phyloP scores from a whole-genome alignment of 2,113 vertebrate genomes.

The Dascyllus trimaculatus region DNA sequence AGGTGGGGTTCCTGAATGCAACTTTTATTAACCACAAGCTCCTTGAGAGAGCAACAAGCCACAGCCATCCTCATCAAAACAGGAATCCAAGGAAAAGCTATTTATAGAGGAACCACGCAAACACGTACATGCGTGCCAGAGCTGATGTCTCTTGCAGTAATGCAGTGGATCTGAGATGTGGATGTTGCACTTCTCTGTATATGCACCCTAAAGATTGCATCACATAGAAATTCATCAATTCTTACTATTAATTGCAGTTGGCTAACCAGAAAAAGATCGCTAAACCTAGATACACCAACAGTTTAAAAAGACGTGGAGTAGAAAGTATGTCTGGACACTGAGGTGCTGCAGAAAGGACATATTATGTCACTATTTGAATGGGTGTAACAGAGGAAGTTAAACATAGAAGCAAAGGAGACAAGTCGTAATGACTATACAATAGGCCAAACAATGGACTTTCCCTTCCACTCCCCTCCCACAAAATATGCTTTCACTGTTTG shows the following conservation, averaged over 20 bases:
- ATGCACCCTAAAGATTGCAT: background rate
- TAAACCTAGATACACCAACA: background rate
- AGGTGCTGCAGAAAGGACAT: background rate
- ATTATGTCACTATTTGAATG: conserved; percentile 12
- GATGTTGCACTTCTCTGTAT: conserved; percentile 13
- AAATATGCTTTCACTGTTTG: conserved; percentile 15
- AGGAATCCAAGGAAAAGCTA: conserved; percentile 67
- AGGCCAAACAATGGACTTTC: conserved; percentile 42
- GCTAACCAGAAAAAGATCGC: background rate
- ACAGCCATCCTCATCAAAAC: conserved; percentile 58
- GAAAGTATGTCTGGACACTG: conserved; percentile 1
- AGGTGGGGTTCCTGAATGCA: conserved; percentile 66
- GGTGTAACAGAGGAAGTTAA: conserved; percentile 34
- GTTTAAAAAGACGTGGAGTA: background rate
- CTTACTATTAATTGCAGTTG: background rate
- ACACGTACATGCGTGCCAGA: conserved; percentile 33
- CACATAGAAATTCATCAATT: conserved; percentile 6
- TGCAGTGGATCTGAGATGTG: conserved; percentile 22
- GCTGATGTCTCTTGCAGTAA: conserved; percentile 14
- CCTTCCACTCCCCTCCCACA: background rate
- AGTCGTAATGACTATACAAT: conserved; percentile 2
- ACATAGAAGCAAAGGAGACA: conserved; percentile 27
- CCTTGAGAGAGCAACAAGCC: conserved; percentile 52
- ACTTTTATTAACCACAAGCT: conserved; percentile 62
- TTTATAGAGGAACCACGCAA: conserved; percentile 59